Base-by-base conservation (phyloP, 2,888 invertebrate genomes). In the Coleophora deauratella region DNA sequence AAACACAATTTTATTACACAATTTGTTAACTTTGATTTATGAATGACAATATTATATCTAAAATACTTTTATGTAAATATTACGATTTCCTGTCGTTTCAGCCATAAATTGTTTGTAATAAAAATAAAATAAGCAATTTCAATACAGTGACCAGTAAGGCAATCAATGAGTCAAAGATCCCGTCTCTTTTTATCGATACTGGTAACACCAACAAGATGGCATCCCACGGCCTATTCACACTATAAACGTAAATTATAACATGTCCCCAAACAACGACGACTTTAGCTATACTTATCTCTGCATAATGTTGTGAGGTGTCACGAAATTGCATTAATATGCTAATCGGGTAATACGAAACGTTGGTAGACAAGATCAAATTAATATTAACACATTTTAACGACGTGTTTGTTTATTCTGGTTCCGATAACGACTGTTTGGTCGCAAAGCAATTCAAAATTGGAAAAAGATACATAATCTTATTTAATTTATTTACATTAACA, bases 331-430 rank as follows among this genome's bases (percentile, higher is more conserved):
- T 43, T 35, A 55, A 50, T 53, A 75, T 72, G 72, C 65, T 71
- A 75, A 78, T 71, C 3, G 59, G 64, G 59, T 49, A 40, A 37
- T 50, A 50, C 52, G 54, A 52, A 55, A 49, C 50, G 38, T 45
- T 45, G 55, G 59, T 59, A 57, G 51, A 63, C 62, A 65, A 62
- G 70, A 70, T 76, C 62, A 74, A 71, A 76, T 73, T 77, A 72
- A 73, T 76, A 75, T 74, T 72, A 68, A 72, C 73, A 57, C 66
- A 56, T 31, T 61, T 62, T 70, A 72, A 77, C 66, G 62, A 55
- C 21, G 21, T 70, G 72, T 78, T 79, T 79, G 81, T 80, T 76
- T 75, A 74, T 72, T 69, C 62, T 55, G 55, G 61, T 57, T 60
- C 68, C 65, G 72, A 71, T 73, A 71, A 69, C 63, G 55, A 43